Evolutionary conservation across 2,113 vertebrate species (phyloP).

Genomic region (Barnardius zonarius): DNA sequence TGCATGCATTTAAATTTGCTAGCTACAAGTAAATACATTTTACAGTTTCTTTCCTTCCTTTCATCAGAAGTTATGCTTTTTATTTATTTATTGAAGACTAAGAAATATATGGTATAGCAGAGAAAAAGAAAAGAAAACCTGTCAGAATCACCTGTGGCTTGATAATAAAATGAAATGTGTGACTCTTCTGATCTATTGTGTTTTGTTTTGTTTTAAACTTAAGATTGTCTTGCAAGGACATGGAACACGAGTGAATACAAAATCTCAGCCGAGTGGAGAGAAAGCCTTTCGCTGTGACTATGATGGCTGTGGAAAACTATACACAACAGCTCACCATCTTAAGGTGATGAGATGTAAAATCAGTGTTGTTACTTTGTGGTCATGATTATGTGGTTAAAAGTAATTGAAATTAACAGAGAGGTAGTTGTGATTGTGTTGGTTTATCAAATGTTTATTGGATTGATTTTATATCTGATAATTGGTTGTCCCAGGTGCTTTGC

Average conservation of each 20-base stretch:
- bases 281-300: slow-evolving; percentile 97
- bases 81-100: not conserved
- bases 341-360: slow-evolving; percentile 76
- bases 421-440: not conserved
- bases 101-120: not conserved
- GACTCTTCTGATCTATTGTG: not conserved
- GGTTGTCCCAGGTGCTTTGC: not conserved
- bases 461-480: not conserved
- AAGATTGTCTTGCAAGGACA: slow-evolving; percentile 98
- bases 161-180: not conserved
- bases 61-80: not conserved
- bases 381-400: not conserved
- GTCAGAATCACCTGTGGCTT: not conserved
- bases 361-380: not conserved
- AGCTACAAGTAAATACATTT: not conserved
- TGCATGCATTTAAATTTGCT: not conserved
- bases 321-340: slow-evolving; percentile 97
- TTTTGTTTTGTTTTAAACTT: not conserved
- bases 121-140: not conserved
- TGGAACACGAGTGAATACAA: slow-evolving; percentile 78
- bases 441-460: not conserved
- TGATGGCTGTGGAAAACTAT: slow-evolving; percentile 96
- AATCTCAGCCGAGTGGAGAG: slow-evolving; percentile 89
- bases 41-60: not conserved
- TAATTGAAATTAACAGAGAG: not conserved